phyloP scores from a whole-genome alignment of 2,888 invertebrate genomes.

The Drosophila setosimentum region DNA sequence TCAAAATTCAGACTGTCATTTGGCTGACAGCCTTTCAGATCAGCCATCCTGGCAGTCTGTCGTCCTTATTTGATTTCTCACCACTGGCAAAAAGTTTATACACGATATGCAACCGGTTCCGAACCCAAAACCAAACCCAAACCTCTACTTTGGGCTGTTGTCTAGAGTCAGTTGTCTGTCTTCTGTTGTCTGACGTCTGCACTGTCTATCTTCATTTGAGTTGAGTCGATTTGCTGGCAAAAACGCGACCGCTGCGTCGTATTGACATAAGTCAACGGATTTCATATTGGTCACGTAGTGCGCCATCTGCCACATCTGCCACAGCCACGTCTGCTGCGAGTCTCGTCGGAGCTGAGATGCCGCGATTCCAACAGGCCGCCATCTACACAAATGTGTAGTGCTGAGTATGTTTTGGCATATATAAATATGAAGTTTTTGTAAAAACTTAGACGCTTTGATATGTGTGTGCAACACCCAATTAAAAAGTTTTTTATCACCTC shows the following conservation, averaged over 20 bases:
- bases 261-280: conserved; percentile 81
- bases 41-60: conserved; percentile 48
- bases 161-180: conserved; percentile 8
- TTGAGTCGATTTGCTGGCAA: conserved; percentile 75
- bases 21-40: conserved; percentile 27
- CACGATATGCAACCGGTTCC: conserved; percentile 22
- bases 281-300: conserved; percentile 78
- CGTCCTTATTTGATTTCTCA: conserved; percentile 75
- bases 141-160: conserved; percentile 16
- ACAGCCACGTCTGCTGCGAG: conserved; percentile 29
- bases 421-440: conserved; percentile 44
- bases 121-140: background rate
- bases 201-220: conserved; percentile 79
- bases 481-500: conserved; percentile 79
- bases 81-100: conserved; percentile 40
- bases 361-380: conserved; percentile 8
- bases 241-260: conserved; percentile 68
- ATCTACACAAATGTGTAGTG: conserved; percentile 2
- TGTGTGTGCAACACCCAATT: conserved; percentile 69
- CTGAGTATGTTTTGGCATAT: conserved; percentile 53
- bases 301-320: conserved; percentile 64
- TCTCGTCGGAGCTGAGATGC: conserved; percentile 8
- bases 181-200: conserved; percentile 51
- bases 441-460: conserved; percentile 49
- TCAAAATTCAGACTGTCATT: conserved; percentile 69